Evolutionary conservation across 2,113 vertebrate species (phyloP), one percentile per base, ranked within the genome.

Genomic region (Thamnophis sirtalis): DNA sequence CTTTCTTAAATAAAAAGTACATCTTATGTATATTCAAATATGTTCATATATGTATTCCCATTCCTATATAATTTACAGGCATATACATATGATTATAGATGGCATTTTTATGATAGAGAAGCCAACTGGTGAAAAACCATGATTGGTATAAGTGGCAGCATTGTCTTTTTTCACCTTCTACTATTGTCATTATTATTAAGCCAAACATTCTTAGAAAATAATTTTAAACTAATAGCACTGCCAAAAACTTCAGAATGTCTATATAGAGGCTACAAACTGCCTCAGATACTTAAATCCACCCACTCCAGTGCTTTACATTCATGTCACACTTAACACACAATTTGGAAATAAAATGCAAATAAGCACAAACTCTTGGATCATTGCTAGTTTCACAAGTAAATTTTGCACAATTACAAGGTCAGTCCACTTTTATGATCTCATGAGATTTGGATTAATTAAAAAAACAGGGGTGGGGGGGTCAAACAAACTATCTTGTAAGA

Each of bases 1-100:
- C 87, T 97, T 97, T 86, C 91, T 93, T 68, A 91, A 97, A 88
- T 80, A 73, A 73, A 73, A 73, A 33, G 68, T 73, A 38, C 68
- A 19, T 38, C n/a, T 11, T 38, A 73, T 38, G 15, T 38, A 19
- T 73, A 73, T 73, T 33, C n/a, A 73, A 33, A 73, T 33, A 73
- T 73, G 15, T 73, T 73, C 4, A 3, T 33, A 73, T 38, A 19
- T 33, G 7, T 80, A 80, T 80, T 38, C 33, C 15, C 17, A 80
- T 80, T 38, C 33, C 68, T 21, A 38, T 38, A 80, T 80, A 80
- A 38, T 80, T 38, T 6, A 80, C 68, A 80, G 15, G 17, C n/a
- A 80, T 21, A 7, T 8, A 8, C 15, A 80, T 80, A 38, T 33
- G 15, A 80, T 80, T 80, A 19, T 8, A 43, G 3, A 43, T 3